Conservation (phyloP, 2,888 invertebrate species). For the Tholera decimalis region DNA sequence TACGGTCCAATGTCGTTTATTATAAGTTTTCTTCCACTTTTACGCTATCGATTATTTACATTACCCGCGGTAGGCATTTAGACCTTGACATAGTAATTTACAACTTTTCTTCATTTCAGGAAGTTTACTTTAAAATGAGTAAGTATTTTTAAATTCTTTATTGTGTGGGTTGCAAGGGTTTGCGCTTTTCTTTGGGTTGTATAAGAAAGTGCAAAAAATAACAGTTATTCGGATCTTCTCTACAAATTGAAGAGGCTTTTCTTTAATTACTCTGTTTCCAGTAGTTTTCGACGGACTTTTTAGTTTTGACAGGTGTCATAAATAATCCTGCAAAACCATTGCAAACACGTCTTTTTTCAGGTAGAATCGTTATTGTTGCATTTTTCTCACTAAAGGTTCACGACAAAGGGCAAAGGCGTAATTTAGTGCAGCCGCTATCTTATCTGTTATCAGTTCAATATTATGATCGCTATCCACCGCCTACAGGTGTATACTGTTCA, state of each 20-base stretch:
- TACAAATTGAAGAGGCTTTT: not conserved
- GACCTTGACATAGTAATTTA: conserved; percentile 59
- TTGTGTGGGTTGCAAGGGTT: conserved; percentile 3
- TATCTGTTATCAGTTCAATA: conserved; percentile 88
- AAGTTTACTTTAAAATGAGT: conserved; percentile 38
- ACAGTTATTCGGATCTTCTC: not conserved
- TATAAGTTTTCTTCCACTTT: conserved; percentile 39
- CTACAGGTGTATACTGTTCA: conserved; percentile 70
- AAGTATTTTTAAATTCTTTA: conserved; percentile 35
- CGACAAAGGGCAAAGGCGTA: conserved; percentile 70
- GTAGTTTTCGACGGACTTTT: not conserved
- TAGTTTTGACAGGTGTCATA: not conserved
- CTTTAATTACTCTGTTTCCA: not conserved
- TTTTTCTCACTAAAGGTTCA: conserved; percentile 21
- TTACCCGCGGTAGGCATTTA: conserved; percentile 32
- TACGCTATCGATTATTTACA: conserved; percentile 51
- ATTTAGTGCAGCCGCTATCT: conserved; percentile 86
- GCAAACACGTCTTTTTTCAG: not conserved
- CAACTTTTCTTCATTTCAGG: conserved; percentile 53
- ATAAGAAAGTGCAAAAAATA: not conserved
- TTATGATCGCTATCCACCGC: conserved; percentile 82
- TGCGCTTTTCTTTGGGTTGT: too few species aligned
- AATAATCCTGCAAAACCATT: not conserved
- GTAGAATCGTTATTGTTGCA: conserved; percentile 4
- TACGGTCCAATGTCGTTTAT: conserved; percentile 20